These are phyloP conservation scores for Hirudo medicinalis DNA, from an alignment of 1,140 invertebrate genomes.

Conservation along the genomic window DNA sequence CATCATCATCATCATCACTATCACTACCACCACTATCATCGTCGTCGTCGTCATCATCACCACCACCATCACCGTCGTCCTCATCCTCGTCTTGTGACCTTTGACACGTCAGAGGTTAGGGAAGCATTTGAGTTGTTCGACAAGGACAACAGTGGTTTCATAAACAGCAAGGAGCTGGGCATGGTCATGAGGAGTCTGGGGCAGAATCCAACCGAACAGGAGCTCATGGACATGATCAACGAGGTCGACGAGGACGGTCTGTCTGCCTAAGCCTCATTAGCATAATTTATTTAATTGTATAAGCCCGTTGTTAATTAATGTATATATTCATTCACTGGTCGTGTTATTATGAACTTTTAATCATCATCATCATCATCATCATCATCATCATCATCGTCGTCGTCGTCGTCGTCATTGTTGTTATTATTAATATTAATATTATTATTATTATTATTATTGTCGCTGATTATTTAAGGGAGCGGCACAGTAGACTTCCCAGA, in stretches of 20 bases:
- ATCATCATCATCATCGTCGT: too few relatives aligned
- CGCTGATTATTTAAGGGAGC: conserved; percentile 63
- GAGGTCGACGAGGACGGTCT: conserved; percentile 21
- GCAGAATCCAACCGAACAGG: conserved; percentile 23
- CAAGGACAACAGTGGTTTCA: conserved; percentile 24
- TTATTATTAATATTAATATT: not conserved
- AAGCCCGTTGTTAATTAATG: too few relatives aligned
- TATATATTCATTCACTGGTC: not conserved
- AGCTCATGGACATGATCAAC: conserved; percentile 25
- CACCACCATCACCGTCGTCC: not conserved
- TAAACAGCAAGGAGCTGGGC: conserved; percentile 24
- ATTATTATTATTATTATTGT: not conserved
- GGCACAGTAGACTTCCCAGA: conserved; percentile 96
- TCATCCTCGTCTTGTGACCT: not conserved
- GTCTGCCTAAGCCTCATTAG: not conserved
- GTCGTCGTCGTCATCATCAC: not conserved
- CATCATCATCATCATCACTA: not conserved
- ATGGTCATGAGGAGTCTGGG: conserved; percentile 25
- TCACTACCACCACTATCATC: not conserved
- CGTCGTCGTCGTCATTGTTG: too few relatives aligned
- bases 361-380: too few relatives aligned
- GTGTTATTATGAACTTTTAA: not conserved
- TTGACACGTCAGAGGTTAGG: conserved; percentile 19
- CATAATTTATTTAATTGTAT: too few relatives aligned
- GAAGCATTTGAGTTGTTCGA: conserved; percentile 25